Conservation (phyloP, 2,888 invertebrate genomes). For the Drosophila mayaguana region DNA sequence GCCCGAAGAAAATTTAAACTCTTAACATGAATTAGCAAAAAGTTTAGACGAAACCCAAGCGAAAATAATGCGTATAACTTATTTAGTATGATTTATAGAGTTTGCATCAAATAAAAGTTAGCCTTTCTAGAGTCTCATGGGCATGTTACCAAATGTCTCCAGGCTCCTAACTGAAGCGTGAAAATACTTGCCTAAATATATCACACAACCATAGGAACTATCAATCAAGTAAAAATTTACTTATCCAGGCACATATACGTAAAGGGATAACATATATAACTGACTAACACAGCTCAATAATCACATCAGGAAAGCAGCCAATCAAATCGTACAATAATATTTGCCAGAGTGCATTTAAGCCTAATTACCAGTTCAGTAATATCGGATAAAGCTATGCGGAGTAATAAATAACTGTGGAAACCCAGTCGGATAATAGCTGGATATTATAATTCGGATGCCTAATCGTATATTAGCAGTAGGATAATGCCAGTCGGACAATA, state of each 20-base stretch:
- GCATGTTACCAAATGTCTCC: neutral
- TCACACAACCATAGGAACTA: too few relatives aligned
- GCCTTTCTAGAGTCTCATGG: constrained; percentile 1
- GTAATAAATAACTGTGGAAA: neutral
- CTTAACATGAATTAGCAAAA: neutral
- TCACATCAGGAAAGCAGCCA: neutral
- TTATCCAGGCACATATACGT: neutral
- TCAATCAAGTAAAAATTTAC: neutral
- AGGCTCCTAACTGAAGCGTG: neutral
- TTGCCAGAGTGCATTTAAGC: too few relatives aligned
- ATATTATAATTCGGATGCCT: neutral
- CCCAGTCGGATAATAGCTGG: neutral
- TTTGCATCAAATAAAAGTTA: neutral
- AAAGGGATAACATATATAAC: neutral
- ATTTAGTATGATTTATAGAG: neutral
- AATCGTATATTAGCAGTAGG: neutral
- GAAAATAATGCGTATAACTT: neutral
- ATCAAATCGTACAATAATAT: neutral
- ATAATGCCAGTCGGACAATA: neutral
- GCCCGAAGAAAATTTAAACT: neutral
- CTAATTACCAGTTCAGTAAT: neutral
- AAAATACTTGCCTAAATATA: neutral
- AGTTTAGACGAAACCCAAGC: neutral
- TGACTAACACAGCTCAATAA: neutral
- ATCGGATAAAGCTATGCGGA: neutral